Percentiles rank a stretch among this genome's conserved stretches.
These are phyloP conservation scores for Hippopotamyrus pictus DNA, from an alignment of 2,797 vertebrate species.

Conservation along the genomic window DNA sequence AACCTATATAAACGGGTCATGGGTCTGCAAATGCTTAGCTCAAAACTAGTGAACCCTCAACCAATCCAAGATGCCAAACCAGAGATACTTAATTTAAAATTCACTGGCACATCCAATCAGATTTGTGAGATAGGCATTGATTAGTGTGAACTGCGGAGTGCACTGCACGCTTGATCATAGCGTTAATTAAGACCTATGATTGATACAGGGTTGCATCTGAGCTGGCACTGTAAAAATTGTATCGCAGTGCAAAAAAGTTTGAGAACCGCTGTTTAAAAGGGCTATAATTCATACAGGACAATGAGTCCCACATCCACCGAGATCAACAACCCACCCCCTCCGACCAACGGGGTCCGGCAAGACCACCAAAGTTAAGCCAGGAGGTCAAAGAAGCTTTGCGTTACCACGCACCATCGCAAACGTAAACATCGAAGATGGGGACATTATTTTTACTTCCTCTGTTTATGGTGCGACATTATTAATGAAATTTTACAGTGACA, in stretches of 20 bases:
- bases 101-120: neutral
- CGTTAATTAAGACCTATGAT: neutral
- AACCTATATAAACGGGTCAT: neutral
- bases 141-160: neutral
- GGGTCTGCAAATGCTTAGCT: neutral
- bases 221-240: neutral
- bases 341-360: neutral
- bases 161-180: neutral
- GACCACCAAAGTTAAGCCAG: neutral
- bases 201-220: neutral
- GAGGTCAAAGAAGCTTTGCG: neutral
- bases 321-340: neutral
- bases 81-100: neutral
- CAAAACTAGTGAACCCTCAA: neutral
- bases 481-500: slow-evolving; percentile 14
- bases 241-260: neutral
- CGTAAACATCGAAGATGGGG: neutral
- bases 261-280: neutral
- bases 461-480: neutral
- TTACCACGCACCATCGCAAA: neutral
- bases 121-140: neutral
- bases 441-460: slow-evolving; percentile 13
- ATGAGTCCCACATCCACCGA: neutral
- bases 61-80: neutral
- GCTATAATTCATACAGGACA: neutral